These are phyloP conservation scores for Takifugu rubripes DNA, from an alignment of 2,797 vertebrate genomes.

Conservation along the genomic window DNA sequence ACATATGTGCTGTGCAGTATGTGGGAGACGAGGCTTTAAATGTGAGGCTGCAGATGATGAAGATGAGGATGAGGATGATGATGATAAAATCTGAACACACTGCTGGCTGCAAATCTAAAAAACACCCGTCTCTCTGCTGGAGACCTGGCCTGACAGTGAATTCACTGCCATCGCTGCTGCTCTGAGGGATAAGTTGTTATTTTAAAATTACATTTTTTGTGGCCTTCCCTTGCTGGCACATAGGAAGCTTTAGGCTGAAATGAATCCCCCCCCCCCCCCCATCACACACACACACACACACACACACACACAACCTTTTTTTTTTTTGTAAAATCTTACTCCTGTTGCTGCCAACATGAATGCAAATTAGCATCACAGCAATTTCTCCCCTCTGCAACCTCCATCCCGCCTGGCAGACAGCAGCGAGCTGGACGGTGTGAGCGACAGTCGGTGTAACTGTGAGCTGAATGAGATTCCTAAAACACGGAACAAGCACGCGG, in stretches of 20 bases:
- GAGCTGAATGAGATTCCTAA: conserved; percentile 6
- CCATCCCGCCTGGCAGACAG: background rate
- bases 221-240: background rate
- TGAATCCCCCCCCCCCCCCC: no score
- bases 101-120: background rate
- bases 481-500: background rate
- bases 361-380: background rate
- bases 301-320: no score
- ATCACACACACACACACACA: background rate
- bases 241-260: no score
- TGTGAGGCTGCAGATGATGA: conserved; percentile 31
- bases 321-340: background rate
- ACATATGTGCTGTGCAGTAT: conserved; percentile 58
- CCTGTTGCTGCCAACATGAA: conserved; percentile 17
- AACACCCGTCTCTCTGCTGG: conserved; percentile 18
- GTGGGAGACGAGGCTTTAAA: conserved; percentile 61
- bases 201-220: conserved; percentile 41
- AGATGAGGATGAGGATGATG: conserved; percentile 1
- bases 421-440: background rate
- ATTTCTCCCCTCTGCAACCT: no score
- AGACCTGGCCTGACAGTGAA: conserved; percentile 43
- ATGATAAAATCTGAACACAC: background rate
- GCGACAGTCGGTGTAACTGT: background rate
- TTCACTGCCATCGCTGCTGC: conserved; percentile 37
- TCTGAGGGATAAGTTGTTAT: conserved; percentile 60